Evolutionary conservation across 2,113 vertebrate genomes (phyloP).

Genomic region (Lasiurus borealis): DNA sequence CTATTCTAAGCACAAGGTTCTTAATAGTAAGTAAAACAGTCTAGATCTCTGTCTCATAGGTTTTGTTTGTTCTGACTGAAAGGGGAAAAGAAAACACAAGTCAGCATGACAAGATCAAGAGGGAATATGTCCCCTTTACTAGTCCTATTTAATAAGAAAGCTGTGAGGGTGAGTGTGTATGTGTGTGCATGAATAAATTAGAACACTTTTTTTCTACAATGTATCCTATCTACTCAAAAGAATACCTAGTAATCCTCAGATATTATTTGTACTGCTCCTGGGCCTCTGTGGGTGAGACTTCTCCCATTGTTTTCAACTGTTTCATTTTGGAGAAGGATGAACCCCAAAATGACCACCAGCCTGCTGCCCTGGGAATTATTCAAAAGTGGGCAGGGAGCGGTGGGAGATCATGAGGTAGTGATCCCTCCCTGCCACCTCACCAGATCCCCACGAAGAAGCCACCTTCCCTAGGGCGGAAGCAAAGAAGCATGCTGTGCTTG

Average conservation of each 20-base stretch:
- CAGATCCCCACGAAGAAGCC: background rate
- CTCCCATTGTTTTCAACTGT: background rate
- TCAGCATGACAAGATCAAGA: conserved; percentile 21
- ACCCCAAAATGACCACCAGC: background rate
- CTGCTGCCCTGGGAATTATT: background rate
- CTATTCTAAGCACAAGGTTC: background rate
- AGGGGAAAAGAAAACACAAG: background rate
- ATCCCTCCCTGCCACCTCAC: background rate
- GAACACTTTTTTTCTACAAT: background rate
- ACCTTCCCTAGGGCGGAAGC: background rate
- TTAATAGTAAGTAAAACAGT: background rate
- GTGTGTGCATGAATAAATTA: background rate
- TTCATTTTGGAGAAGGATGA: background rate
- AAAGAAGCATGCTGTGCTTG: background rate
- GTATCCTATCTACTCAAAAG: background rate
- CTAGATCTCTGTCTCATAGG: background rate
- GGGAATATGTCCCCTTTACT: background rate
- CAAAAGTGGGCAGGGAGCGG: background rate
- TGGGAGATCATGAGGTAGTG: background rate
- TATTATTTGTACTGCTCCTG: background rate
- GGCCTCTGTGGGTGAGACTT: background rate
- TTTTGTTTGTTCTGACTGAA: background rate
- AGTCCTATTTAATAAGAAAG: background rate
- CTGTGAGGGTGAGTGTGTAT: background rate
- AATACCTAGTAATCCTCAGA: background rate